A percentile compares a stretch with the other conserved stretches of the same genome.
Conservation (phyloP, 2,797 vertebrate species). For the Enteromius unitaeniatus region DNA sequence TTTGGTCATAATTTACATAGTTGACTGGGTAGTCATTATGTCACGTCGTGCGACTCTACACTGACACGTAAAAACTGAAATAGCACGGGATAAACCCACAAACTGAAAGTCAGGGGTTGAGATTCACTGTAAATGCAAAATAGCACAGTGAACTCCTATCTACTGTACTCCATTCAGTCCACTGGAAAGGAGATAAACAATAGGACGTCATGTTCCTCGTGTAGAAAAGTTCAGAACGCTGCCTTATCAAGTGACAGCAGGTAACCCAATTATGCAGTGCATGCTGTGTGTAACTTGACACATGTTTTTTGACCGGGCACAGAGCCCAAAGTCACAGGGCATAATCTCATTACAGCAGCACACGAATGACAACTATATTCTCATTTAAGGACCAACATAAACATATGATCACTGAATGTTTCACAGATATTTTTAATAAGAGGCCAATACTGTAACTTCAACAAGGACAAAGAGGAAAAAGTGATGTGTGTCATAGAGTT, state of each 20-base stretch:
- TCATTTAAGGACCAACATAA: slow-evolving; percentile 10
- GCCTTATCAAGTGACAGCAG: slow-evolving; percentile 42
- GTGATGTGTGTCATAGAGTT: background rate
- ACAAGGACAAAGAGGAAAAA: background rate
- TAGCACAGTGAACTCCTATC: background rate
- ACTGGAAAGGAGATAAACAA: slow-evolving; percentile 7
- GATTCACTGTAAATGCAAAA: background rate
- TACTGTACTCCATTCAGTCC: background rate
- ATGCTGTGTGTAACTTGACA: slow-evolving; percentile 26
- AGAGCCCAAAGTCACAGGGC: slow-evolving; percentile 27
- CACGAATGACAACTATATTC: slow-evolving; percentile 6
- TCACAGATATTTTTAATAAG: background rate
- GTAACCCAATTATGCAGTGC: slow-evolving; percentile 44
- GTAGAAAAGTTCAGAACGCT: slow-evolving; percentile 8
- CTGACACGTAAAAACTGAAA: background rate
- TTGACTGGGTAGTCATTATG: background rate
- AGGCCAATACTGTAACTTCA: slow-evolving; percentile 16
- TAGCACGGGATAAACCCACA: background rate
- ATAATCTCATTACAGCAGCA: slow-evolving; percentile 34
- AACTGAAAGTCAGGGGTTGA: background rate
- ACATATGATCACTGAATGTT: background rate
- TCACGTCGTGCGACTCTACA: background rate
- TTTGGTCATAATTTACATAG: background rate
- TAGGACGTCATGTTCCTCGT: background rate
- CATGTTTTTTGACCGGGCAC: background rate